These are phyloP conservation scores for Cyclophora punctaria DNA, from an alignment of 2,888 invertebrate species.

Conservation along the genomic window DNA sequence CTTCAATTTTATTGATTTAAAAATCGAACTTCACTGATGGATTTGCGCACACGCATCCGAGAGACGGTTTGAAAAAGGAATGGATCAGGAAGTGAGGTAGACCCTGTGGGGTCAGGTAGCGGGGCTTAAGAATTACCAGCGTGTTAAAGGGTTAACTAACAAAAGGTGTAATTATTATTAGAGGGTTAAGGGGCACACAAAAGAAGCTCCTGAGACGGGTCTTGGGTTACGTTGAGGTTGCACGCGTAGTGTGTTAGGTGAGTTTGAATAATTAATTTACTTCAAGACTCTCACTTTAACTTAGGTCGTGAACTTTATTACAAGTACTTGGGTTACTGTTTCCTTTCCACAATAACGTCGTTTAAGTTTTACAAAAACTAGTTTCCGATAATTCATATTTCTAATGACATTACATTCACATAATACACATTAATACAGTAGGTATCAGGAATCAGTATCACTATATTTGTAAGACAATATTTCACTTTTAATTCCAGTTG, in stretches of 20 bases:
- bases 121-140: conserved; percentile 62
- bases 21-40: conserved; percentile 29
- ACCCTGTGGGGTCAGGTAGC: conserved; percentile 66
- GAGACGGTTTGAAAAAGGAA: conserved; percentile 58
- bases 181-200: conserved; percentile 54
- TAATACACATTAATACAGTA: too few species aligned
- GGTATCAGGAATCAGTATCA: too few species aligned
- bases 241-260: conserved; percentile 41
- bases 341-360: background rate
- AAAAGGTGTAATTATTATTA: conserved; percentile 69
- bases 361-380: conserved; percentile 1
- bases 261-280: conserved; percentile 27
- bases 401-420: too few species aligned
- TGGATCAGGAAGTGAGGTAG: conserved; percentile 67
- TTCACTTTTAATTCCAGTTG: background rate
- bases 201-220: conserved; percentile 46
- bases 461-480: too few species aligned
- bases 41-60: conserved; percentile 64
- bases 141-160: conserved; percentile 70
- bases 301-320: conserved; percentile 1
- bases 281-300: conserved; percentile 14
- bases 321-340: conserved; percentile 11
- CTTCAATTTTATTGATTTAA: conserved; percentile 9
- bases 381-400: too few species aligned
- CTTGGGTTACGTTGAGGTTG: conserved; percentile 56